Evolutionary conservation across 2,888 invertebrate genomes (phyloP), one percentile per base, ranked within the genome.

Genomic region (Corythucha ciliata): DNA sequence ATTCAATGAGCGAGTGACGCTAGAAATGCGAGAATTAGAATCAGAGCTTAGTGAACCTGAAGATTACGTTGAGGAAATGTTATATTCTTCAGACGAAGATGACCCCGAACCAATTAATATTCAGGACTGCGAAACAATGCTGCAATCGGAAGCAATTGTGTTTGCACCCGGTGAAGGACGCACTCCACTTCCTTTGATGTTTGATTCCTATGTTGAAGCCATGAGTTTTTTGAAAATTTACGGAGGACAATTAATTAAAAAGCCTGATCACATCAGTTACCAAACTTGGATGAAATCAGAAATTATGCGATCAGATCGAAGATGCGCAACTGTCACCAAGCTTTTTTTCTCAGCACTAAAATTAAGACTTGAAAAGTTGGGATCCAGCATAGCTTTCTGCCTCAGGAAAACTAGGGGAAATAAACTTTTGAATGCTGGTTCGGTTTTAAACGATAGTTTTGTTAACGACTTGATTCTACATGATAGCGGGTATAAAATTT

Each of bases 151-250:
- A 22, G 48, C 49, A 12, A 26, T 50, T 34, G 41, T 52, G 26
- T 48, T 53, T 25, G 41, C 48, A n/a, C 53, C 53, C 7, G 53
- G 48, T 7, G 48, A 53, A 40, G 34, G 45, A n/a, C 41, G 40
- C 20, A 40, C 27, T 21, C 53, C 53, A 24, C 32, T 53, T 3
- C 47, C 53, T 12, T n/a, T 48, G 3, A 41, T 48, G 24, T 33
- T 39, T 34, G 48, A 48, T 22, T 25, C 7, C 10, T 22, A 48
- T 14, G 48, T 29, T 4, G 53, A 53, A 32, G 27, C 48, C n/a
- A 25, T 53, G 41, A 48, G 48, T 48, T 53, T 53, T 25, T 25
- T 48, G 6, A 40, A 41, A 48, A 53, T 49, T 32, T 53, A 48
- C 24, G 53, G 48, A 3, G 53, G 53, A 2, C 24, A 42, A 26